Conservation (phyloP, 2,113 vertebrate genomes). For the Dasyornis broadbenti region DNA sequence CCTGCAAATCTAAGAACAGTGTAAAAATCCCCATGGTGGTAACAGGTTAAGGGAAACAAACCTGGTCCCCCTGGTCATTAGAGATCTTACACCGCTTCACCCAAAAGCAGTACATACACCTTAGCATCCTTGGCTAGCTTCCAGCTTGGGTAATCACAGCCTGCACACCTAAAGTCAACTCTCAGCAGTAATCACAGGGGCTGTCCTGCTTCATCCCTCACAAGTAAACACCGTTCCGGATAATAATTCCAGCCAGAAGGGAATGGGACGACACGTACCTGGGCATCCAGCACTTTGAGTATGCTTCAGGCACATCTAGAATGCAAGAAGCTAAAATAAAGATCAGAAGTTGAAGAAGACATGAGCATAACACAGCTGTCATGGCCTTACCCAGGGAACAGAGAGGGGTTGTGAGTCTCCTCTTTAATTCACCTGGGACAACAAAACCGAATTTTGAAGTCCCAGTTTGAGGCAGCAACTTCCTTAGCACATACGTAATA, state of each 20-base stretch:
- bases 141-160: neutral
- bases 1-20: neutral
- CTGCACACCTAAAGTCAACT: neutral
- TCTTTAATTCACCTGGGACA: neutral
- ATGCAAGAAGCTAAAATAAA: neutral
- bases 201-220: neutral
- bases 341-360: neutral
- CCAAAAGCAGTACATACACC: neutral
- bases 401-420: neutral
- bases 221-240: neutral
- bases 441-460: neutral
- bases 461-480: neutral
- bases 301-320: neutral
- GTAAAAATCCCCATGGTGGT: neutral
- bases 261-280: neutral
- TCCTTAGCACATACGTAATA: rapidly evolving
- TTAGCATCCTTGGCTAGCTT: neutral
- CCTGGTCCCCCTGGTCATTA: neutral
- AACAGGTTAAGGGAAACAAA: neutral
- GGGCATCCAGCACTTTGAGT: neutral
- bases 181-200: neutral
- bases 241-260: neutral
- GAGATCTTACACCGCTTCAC: neutral
- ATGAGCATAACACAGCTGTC: neutral
- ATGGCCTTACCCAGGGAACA: neutral